Evolutionary conservation across 2,888 invertebrate species (phyloP).

Genomic region (Lasioglossum zephyrum): DNA sequence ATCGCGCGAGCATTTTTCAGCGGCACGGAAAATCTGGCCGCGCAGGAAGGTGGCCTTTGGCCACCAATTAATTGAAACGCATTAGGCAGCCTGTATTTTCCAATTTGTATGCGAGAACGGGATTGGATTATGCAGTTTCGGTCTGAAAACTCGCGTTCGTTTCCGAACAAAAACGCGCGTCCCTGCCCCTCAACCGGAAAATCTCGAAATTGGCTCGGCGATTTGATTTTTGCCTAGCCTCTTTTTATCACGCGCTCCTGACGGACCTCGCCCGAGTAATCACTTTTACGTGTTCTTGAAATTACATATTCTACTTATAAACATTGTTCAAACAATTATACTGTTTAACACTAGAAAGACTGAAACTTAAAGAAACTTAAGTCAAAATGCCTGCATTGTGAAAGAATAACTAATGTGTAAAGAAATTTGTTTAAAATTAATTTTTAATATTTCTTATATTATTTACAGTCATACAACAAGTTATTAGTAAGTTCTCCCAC

Average conservation of each 20-base stretch:
- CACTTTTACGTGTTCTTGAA: neutral
- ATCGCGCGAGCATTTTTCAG: neutral
- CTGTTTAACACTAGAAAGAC: neutral
- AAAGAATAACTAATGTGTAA: no score
- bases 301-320: neutral
- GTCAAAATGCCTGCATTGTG: no score
- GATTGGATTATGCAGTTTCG: constrained; percentile 41
- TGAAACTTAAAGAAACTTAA: no score
- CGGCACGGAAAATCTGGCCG: constrained; percentile 11
- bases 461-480: no score
- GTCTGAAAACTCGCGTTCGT: constrained; percentile 15
- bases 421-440: no score
- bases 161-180: constrained; percentile 17
- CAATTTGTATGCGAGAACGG: constrained; percentile 21
- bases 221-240: neutral
- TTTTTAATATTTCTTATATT: no score
- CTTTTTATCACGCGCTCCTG: neutral
- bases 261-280: neutral
- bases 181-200: neutral
- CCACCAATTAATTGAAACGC: constrained; percentile 40
- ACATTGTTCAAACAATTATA: neutral
- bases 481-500: no score
- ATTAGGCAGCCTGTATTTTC: constrained; percentile 26
- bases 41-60: neutral
- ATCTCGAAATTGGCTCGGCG: neutral